Base-by-base conservation (phyloP, 2,797 vertebrate species). In the Crenuchus spilurus region DNA sequence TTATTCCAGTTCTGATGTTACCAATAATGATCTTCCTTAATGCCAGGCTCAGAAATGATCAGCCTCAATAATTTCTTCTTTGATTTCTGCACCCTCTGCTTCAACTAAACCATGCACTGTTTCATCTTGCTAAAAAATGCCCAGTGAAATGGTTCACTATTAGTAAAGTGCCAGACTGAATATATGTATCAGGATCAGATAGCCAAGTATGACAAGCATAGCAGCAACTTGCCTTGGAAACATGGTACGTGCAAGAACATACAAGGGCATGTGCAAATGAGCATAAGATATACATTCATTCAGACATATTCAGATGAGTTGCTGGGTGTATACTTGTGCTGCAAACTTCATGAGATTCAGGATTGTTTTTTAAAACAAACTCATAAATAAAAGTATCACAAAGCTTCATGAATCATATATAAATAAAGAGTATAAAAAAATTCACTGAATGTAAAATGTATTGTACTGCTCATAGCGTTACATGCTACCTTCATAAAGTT, bases 231-330 rank as follows among this genome's bases (percentile, higher is more conserved):
- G 14, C 28, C 26, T 55, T 55, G 14, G 28, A 11, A 54, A 30
- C 51, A 9, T 16, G 14, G 4, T 9, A 2, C 7, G 2, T 55
- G 20, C 13, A 31, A 31, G 28, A 31, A 31, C 52, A 31, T 55
- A 55, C 28, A 55, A 55, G 52, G 52, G 52, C 52, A 30, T n/a
- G 28, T 31, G 52, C 16, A 55, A 55, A 55, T 31, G 51, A 55
- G 14, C 52, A 31, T n/a, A 30, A 8, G 28, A 52, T 4, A 54
- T 31, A 28, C 28, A 55, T 55, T 55, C 28, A 31, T 18, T 30
- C 52, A 31, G 26, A n/a, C 52, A 18, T 4, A 31, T 31, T 31
- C 52, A 55, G 28, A 55, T 5, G 16, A 8, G 14, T 30, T 31
- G 52, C 26, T 31, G 52, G 28, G 28, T 55, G 6, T n/a, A 9